phyloP scores from a whole-genome alignment of 2,113 vertebrate genomes.

The Craseonycteris thonglongyai region DNA sequence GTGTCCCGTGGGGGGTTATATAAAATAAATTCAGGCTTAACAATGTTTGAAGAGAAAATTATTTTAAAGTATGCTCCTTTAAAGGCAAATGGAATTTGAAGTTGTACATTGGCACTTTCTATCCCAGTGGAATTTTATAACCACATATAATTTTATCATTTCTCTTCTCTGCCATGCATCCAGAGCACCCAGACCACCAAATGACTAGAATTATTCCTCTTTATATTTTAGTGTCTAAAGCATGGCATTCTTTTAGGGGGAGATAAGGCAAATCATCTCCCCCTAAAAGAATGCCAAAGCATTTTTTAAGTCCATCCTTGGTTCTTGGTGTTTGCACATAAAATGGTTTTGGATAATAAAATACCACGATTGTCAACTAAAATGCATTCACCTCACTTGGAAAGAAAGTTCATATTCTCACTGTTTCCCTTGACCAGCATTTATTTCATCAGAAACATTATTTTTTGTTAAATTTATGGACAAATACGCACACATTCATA shows the following conservation, averaged over 20 bases:
- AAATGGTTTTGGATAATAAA: not conserved
- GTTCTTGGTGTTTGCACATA: not conserved
- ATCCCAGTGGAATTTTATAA: conserved; percentile 13
- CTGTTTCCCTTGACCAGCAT: not conserved
- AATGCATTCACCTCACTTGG: not conserved
- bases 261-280: conserved; percentile 21
- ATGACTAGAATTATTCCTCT: not conserved
- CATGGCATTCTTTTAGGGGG: not conserved
- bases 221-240: not conserved
- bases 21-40: conserved; percentile 48
- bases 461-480: not conserved
- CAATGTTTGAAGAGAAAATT: conserved; percentile 57
- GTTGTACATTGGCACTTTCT: not conserved
- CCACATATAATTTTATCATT: conserved; percentile 6
- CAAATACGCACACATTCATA: not conserved
- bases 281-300: no score
- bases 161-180: not conserved
- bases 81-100: conserved; percentile 58
- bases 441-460: not conserved
- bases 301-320: conserved; percentile 26
- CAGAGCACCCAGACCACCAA: not conserved
- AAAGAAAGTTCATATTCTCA: not conserved
- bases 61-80: conserved; percentile 51
- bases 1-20: not conserved
- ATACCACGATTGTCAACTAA: not conserved